phyloP scores from a whole-genome alignment of 1,140 invertebrate genomes.

The Bradysia coprophila region DNA sequence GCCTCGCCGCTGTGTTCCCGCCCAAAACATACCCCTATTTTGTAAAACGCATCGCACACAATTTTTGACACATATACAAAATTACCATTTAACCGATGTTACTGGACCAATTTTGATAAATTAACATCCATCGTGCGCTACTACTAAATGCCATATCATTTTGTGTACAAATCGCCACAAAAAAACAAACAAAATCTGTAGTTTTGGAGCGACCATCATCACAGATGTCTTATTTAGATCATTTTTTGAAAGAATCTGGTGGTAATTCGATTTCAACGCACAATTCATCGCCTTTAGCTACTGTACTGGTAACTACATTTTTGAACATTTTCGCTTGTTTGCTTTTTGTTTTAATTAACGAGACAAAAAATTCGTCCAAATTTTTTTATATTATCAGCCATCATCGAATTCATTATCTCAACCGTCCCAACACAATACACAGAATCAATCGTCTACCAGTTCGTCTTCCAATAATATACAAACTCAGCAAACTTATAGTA shows the following conservation, averaged over 20 bases:
- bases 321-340: no score
- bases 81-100: no score
- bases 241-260: constrained; percentile 64
- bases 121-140: no score
- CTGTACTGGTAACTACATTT: constrained; percentile 7
- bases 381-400: constrained; percentile 7
- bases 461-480: constrained; percentile 5
- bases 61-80: no score
- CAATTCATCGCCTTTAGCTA: background rate
- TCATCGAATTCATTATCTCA: constrained; percentile 5
- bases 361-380: background rate
- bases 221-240: constrained; percentile 75
- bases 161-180: background rate
- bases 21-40: no score
- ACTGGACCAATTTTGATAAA: no score
- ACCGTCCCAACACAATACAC: constrained; percentile 3
- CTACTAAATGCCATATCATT: no score
- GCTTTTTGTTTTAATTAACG: background rate
- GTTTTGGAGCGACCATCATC: constrained; percentile 71
- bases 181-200: constrained; percentile 22
- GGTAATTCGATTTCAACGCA: constrained; percentile 13
- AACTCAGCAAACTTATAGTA: constrained; percentile 2
- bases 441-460: constrained; percentile 1
- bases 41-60: no score
- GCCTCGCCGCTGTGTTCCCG: no score